These are phyloP conservation scores for Hydropsyche betteni DNA, from an alignment of 2,888 invertebrate genomes.

Conservation along the genomic window DNA sequence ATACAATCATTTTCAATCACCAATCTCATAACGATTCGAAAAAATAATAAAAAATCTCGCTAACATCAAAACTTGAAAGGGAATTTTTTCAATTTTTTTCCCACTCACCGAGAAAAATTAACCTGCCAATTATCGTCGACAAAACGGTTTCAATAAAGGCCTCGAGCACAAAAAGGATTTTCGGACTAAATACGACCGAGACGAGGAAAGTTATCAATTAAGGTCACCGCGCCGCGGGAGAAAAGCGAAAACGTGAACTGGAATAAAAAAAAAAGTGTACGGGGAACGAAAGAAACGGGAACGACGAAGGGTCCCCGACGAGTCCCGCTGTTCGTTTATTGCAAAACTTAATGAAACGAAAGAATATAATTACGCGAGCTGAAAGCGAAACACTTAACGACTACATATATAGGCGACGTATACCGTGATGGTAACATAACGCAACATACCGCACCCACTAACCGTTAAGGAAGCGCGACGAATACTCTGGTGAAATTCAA, in stretches of 20 bases:
- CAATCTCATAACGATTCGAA: too few species aligned
- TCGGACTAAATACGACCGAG: slow-evolving; percentile 1
- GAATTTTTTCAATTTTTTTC: neutral
- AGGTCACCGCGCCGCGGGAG: neutral
- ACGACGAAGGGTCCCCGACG: slow-evolving; percentile 10
- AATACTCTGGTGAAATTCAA: too few species aligned
- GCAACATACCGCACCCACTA: too few species aligned
- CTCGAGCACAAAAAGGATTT: slow-evolving; percentile 7
- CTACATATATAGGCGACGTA: neutral
- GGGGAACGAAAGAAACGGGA: slow-evolving; percentile 12
- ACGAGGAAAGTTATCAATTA: slow-evolving; percentile 20
- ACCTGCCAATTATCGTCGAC: slow-evolving; percentile 13
- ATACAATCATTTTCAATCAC: too few species aligned
- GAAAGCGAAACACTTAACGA: slow-evolving; percentile 27
- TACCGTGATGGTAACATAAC: too few species aligned
- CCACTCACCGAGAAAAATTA: slow-evolving; percentile 2
- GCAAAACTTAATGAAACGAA: slow-evolving; percentile 33
- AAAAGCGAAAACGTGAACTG: slow-evolving; percentile 4
- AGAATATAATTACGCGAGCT: slow-evolving; percentile 31
- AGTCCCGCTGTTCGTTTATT: slow-evolving; percentile 13
- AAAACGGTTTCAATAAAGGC: neutral
- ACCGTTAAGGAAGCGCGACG: too few species aligned
- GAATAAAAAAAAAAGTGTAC: neutral
- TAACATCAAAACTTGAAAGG: neutral
- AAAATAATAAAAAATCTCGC: too few species aligned